Conservation (phyloP, 1,140 invertebrate species). For the Cotesia vestalis region DNA sequence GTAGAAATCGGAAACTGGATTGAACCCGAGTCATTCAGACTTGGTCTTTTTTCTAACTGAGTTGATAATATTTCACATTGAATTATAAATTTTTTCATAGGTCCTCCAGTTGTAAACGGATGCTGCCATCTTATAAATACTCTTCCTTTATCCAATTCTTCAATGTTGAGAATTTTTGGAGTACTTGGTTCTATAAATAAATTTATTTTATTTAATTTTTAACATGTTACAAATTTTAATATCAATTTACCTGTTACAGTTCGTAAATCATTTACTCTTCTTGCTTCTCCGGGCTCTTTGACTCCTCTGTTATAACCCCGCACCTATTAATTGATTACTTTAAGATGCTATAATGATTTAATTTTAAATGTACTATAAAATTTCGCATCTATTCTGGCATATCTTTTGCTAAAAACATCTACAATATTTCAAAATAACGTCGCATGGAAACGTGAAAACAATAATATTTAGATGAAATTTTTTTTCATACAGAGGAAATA, state of each 20-base stretch:
- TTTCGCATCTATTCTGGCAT: too few species aligned
- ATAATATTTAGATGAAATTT: too few species aligned
- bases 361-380: too few species aligned
- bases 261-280: conserved; percentile 9
- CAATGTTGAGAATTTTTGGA: conserved; percentile 21
- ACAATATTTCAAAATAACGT: too few species aligned
- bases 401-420: too few species aligned
- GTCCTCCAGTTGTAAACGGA: conserved; percentile 39
- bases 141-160: conserved; percentile 10
- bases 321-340: conserved; percentile 29
- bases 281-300: conserved; percentile 19
- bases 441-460: too few species aligned
- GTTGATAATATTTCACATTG: background rate
- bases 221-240: background rate
- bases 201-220: background rate
- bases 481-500: too few species aligned
- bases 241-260: conserved; percentile 9
- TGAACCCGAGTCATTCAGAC: background rate
- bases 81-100: conserved; percentile 36
- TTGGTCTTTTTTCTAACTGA: conserved; percentile 21
- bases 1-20: background rate
- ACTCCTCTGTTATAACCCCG: conserved; percentile 37
- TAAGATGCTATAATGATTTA: background rate
- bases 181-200: conserved; percentile 23
- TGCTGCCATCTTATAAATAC: conserved; percentile 43